These are phyloP conservation scores for Lithophane semibrunnea DNA, from an alignment of 2,888 invertebrate genomes.

Conservation along the genomic window DNA sequence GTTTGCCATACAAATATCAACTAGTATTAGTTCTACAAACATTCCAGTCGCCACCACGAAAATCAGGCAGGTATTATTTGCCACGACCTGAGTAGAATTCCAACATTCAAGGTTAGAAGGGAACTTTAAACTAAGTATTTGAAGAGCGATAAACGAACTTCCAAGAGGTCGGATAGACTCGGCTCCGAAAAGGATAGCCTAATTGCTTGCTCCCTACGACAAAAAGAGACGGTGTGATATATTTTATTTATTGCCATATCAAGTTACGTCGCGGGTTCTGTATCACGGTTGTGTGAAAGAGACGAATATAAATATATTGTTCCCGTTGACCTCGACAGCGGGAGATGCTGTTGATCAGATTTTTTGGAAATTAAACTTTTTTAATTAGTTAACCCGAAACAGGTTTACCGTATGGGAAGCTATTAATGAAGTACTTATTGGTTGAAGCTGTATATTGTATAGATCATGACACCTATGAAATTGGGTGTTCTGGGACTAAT, in stretches of 20 bases:
- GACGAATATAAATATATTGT: constrained; percentile 75
- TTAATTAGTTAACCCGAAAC: constrained; percentile 70
- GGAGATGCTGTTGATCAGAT: constrained; percentile 73
- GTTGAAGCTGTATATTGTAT: constrained; percentile 17
- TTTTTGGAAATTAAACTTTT: constrained; percentile 73
- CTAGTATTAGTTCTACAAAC: constrained; percentile 14
- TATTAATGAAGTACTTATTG: constrained; percentile 45
- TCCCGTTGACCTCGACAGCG: constrained; percentile 73
- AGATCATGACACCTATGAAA: constrained; percentile 17
- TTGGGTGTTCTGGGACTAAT: constrained; percentile 3
- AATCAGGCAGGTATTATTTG: constrained; percentile 61
- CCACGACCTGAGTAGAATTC: constrained; percentile 76
- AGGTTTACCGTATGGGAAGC: constrained; percentile 60
- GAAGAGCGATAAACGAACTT: constrained; percentile 85
- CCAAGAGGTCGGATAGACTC: constrained; percentile 77
- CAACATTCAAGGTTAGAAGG: constrained; percentile 86
- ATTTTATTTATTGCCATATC: constrained; percentile 89
- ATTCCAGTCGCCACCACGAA: constrained; percentile 14
- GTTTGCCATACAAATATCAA: constrained; percentile 31
- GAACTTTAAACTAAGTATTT: constrained; percentile 87
- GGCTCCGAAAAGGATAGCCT: constrained; percentile 73
- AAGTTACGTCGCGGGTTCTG: constrained; percentile 79
- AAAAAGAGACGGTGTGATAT: constrained; percentile 75
- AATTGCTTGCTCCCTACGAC: constrained; percentile 45
- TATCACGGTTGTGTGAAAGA: constrained; percentile 76